A percentile compares a stretch with the other conserved stretches of the same genome.
Evolutionary conservation across 2,888 invertebrate species (phyloP).

Genomic region (Pterobdella sp.): DNA sequence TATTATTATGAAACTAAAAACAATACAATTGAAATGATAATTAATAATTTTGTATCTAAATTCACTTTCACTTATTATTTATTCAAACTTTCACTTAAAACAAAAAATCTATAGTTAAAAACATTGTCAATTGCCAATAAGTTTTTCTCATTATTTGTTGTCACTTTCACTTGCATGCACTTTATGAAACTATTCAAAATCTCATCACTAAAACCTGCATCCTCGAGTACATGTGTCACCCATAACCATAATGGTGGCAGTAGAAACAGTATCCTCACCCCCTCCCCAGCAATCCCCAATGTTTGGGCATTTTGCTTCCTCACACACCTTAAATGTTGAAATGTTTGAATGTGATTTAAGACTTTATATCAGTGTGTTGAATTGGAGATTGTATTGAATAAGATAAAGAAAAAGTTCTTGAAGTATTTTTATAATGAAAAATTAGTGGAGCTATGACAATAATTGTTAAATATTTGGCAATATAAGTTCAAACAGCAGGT

Average conservation of each 20-base stretch:
- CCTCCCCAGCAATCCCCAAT: constrained; percentile 78
- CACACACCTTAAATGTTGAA: constrained; percentile 59
- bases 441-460: background rate
- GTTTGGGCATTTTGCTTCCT: constrained; percentile 93
- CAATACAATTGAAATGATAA: too few species aligned
- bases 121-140: too few species aligned
- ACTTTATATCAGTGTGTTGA: too few species aligned
- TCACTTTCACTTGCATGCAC: too few species aligned
- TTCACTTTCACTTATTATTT: too few species aligned
- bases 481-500: background rate
- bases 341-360: too few species aligned
- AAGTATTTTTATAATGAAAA: background rate
- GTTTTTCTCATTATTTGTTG: too few species aligned
- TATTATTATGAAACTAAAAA: too few species aligned
- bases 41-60: too few species aligned
- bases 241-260: constrained; percentile 97
- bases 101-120: too few species aligned
- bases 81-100: too few species aligned
- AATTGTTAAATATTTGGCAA: background rate
- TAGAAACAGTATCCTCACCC: constrained; percentile 85
- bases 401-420: background rate
- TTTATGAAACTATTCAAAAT: too few species aligned
- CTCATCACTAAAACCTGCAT: constrained; percentile 70
- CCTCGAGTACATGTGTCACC: constrained; percentile 98
- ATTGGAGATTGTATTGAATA: background rate